Evolutionary conservation across 2,888 invertebrate species (phyloP).

Genomic region (Gandaritis pyraliata): DNA sequence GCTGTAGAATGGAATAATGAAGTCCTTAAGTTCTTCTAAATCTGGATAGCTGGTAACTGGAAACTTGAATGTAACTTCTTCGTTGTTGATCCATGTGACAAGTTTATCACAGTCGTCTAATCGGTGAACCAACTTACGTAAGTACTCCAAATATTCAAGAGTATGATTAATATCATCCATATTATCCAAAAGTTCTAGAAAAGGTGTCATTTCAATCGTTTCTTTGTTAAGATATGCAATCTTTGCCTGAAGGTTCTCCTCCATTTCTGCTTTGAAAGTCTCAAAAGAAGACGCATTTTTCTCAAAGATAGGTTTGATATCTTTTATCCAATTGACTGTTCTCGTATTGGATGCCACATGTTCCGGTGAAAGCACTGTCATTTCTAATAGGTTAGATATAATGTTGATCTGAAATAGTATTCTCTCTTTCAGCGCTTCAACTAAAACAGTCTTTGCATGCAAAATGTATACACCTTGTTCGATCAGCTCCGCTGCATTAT

Average conservation of each 20-base stretch:
- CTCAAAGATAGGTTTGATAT: constrained; percentile 92
- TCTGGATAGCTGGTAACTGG: constrained; percentile 90
- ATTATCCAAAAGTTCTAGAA: constrained; percentile 90
- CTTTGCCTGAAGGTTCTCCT: constrained; percentile 89
- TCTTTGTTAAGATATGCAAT: constrained; percentile 89
- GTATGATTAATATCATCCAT: constrained; percentile 93
- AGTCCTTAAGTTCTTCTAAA: constrained; percentile 90
- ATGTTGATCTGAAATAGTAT: constrained; percentile 87
- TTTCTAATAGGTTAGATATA: constrained; percentile 89
- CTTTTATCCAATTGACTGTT: constrained; percentile 92
- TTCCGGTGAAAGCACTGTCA: constrained; percentile 88
- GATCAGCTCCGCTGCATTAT: constrained; percentile 91
- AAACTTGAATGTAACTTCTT: constrained; percentile 94
- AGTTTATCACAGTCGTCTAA: constrained; percentile 90
- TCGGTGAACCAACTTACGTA: constrained; percentile 90
- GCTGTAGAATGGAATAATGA: constrained; percentile 88
- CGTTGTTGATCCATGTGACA: constrained; percentile 94
- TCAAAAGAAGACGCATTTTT: constrained; percentile 92
- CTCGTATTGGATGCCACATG: constrained; percentile 92
- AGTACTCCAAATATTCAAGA: constrained; percentile 90
- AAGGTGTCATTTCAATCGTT: constrained; percentile 89
- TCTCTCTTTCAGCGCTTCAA: constrained; percentile 87
- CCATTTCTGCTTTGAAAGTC: constrained; percentile 92
- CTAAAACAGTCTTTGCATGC: constrained; percentile 88
- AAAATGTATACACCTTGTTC: constrained; percentile 92